Evolutionary conservation across 1,140 invertebrate genomes (phyloP), one percentile per base, ranked within the genome.

Genomic region (Drosophila jambulina): DNA sequence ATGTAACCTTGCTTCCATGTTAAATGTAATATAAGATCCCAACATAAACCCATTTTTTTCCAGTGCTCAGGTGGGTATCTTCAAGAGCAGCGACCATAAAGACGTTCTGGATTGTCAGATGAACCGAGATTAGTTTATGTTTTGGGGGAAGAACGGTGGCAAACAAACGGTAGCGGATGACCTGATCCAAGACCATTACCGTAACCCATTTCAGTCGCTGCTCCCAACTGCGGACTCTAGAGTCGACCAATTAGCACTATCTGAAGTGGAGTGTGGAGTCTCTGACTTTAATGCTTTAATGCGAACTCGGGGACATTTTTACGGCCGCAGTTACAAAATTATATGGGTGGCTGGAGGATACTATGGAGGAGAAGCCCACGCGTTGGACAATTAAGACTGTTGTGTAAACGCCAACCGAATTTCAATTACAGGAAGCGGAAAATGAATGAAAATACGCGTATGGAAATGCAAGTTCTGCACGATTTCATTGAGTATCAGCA

Each of bases 391-490:
- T 79, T 82, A 57, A 75, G 48, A 53, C 45, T 12, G 38, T 42
- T 51, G 61, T 42, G 27, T 38, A 40, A 27, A 65, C 56, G 59
- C 70, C 48, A 74, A 38, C 38, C 68, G 85, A 75, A 88, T 90
- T 59, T 65, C 70, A 90, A 88, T 85, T 65, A 76, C 81, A 85
- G 85, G 85, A 90, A 90, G 61, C 60, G 78, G 68, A 57, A 82
- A 91, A 72, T 85, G 67, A 83, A 88, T 90, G 82, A 83, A 78
- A 83, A 74, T 83, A 83, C 68, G 45, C 70, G 56, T 79, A 81
- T 88, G 68, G 64, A 76, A 82, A 84, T 65, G 49, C 51, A 36
- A 80, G 64, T 59, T 75, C 42, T 54, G 59, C 65, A 71, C 53
- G 70, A 67, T 65, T 84, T 59, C 80, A 84, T 82, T 87, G 79